A percentile compares a stretch with the other conserved stretches of the same genome.
These are phyloP conservation scores for Diplodus sargus DNA, from an alignment of 2,797 vertebrate species.

Conservation along the genomic window DNA sequence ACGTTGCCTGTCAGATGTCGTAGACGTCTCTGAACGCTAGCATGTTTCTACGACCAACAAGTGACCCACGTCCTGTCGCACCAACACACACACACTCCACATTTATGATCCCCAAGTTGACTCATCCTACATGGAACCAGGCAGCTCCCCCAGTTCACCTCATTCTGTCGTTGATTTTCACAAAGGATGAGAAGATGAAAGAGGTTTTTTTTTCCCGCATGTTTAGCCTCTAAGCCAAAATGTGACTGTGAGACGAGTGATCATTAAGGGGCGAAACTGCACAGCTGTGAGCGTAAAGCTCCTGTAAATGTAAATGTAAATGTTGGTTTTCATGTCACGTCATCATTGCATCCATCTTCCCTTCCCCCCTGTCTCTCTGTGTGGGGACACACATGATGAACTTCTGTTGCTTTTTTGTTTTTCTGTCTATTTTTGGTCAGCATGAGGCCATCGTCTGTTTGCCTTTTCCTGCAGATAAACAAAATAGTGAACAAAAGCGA, in stretches of 20 bases:
- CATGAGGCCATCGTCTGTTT: neutral
- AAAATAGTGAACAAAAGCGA: conserved; percentile 14
- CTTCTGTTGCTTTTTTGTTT: neutral
- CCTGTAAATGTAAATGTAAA: conserved; percentile 1
- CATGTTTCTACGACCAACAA: conserved; percentile 50
- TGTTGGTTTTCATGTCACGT: conserved; percentile 7
- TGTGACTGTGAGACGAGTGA: conserved; percentile 17
- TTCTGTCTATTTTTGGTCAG: conserved; percentile 2
- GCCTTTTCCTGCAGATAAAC: conserved; percentile 13
- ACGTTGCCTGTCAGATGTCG: conserved; percentile 39
- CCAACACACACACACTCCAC: neutral
- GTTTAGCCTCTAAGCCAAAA: conserved; percentile 16
- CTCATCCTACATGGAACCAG: conserved; percentile 39
- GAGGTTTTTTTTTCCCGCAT: conserved; percentile 17
- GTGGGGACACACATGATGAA: neutral
- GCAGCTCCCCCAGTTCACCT: conserved; percentile 29
- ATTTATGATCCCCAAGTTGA: conserved; percentile 27
- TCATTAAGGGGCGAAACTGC: neutral
- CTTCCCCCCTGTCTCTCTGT: neutral
- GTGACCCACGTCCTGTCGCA: conserved; percentile 44
- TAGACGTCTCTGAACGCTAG: conserved; percentile 45
- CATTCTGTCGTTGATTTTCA: conserved; percentile 48
- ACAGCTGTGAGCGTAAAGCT: neutral
- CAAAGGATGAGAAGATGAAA: conserved; percentile 49
- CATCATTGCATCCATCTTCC: neutral